phyloP scores from a whole-genome alignment of 2,888 invertebrate genomes.

The Isoperla grammatica region DNA sequence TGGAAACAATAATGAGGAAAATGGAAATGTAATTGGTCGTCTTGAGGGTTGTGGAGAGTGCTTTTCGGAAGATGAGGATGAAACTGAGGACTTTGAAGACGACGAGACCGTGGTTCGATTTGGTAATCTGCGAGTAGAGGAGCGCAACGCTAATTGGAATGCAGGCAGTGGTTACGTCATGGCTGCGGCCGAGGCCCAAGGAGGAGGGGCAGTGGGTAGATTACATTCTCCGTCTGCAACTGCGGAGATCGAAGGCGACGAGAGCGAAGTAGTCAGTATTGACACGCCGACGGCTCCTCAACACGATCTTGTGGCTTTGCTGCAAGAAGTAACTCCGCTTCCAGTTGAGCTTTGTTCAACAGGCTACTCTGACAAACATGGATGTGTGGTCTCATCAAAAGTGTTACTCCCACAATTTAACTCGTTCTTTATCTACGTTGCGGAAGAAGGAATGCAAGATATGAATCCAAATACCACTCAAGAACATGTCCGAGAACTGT shows the following conservation, averaged over 20 bases:
- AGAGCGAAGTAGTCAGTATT: constrained; percentile 61
- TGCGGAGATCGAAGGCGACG: constrained; percentile 79
- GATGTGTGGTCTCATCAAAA: constrained; percentile 13
- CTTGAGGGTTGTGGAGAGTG: constrained; percentile 46
- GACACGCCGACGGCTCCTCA: constrained; percentile 69
- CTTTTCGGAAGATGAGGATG: constrained; percentile 26
- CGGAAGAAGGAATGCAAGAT: constrained; percentile 48
- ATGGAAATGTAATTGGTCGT: constrained; percentile 61
- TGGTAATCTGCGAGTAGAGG: constrained; percentile 39
- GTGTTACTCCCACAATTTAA: constrained; percentile 42
- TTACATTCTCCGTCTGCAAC: constrained; percentile 56
- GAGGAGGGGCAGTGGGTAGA: constrained; percentile 49
- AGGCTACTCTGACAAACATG: constrained; percentile 10
- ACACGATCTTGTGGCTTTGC: constrained; percentile 60
- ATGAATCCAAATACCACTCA: constrained; percentile 40
- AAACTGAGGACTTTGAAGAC: constrained; percentile 26
- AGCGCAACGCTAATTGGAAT: constrained; percentile 50
- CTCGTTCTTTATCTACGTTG: constrained; percentile 55
- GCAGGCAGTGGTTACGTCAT: constrained; percentile 32
- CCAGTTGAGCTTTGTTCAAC: constrained; percentile 41
- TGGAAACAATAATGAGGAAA: constrained; percentile 58
- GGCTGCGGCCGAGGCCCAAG: constrained; percentile 38
- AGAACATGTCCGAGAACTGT: constrained; percentile 56
- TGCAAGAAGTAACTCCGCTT: constrained; percentile 59
- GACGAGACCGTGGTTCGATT: constrained; percentile 21